Base-by-base conservation (phyloP, 2,113 vertebrate species). In the Boulengeromyrus knoepffleri region DNA sequence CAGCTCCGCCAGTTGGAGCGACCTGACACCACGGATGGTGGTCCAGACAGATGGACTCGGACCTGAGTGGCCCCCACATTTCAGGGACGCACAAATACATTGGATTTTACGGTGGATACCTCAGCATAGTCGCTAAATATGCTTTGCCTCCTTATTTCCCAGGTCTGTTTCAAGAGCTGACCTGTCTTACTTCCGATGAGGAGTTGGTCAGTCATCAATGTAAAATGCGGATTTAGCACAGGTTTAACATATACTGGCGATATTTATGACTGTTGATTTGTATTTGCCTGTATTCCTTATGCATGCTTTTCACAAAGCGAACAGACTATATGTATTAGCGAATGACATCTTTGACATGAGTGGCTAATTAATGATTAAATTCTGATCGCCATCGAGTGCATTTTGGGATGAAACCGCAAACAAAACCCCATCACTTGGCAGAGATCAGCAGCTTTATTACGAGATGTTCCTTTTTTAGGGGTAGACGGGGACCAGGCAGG, bases 21-120 rank as follows among this genome's bases (percentile, higher is more conserved):
- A 93, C 91, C 90, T 92, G 93, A 94, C 91, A 92, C 89, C 84
- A 47, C 92, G 93, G 92, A 89, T 92, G 90, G 91, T 89, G 88
- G 12, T 52, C 49, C 53, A 53, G 87, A 27, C 5, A 24, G 85
- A 87, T 13, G 7, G 24, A 27, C 58, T 36, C 42, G 83, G 83
- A 84, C 53, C 90, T 88, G 85, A 53, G 58, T n/a, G 12, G 70
- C 39, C 42, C 49, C 90, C 84, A 89, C 91, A 89, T 91, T 90
- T 90, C 53, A 62, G 56, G 77, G 31, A 89, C 85, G 88, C 84
- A 86, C 21, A 85, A 17, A 87, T 21, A 85, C 70, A 15, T 58
- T 2, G 24, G 21, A 74, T 90, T 49, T 36, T 62, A 46, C 0
- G 17, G 21, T 53, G 24, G 70, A 49, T 85, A 45, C n/a, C n/a